Base-by-base conservation (phyloP, 2,888 invertebrate genomes). In the Kuschelorhynchus macadamiae region DNA sequence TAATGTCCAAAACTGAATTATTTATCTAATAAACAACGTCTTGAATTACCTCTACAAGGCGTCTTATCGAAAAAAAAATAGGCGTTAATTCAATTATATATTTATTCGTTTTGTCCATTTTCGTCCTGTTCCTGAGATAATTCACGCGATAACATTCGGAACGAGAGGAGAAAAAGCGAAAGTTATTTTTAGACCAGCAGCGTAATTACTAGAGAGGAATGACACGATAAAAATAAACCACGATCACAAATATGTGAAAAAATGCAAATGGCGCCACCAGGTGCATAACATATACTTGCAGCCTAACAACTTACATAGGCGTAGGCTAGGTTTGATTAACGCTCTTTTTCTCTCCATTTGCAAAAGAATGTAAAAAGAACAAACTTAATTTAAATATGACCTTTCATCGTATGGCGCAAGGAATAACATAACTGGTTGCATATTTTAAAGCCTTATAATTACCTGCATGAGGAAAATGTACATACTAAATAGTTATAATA, bases 241-340 rank as follows among this genome's bases (percentile, higher is more conserved):
- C 68, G 59, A 64, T 55, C 66, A 66, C 47, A 59, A 66, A 66
- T 67, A 68, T 68, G 68, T 59, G 68, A 68, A 68, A 68, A 68
- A 68, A 68, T 68, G 56, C 59, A 64, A 68, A 68, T 64, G 68
- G 68, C 68, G 68, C 68, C 68, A 66, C 66, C 66, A 66, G 66
- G 66, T 66, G 66, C 66, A 60, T 66, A 55, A 56, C 32, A 56
- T 42, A 56, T 20, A 59, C 41, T 16, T 61, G 55, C 42, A 55
- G 55, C 21, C 33, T 33, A 20, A 20, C 25, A 47, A 49, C 47
- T 16, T 14, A 4, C 60, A 60, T 12, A 41, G 60, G 60, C 60
- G 60, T 12, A 57, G 46, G 17, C 16, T 32, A 14, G 14, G n/a
- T n/a, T n/a, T n/a, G n/a, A n/a, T n/a, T n/a, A n/a, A n/a, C n/a